A percentile compares a stretch with the other conserved stretches of the same genome.
Conservation (phyloP, 2,888 invertebrate species). For the Hermaeophaga mercurialis region DNA sequence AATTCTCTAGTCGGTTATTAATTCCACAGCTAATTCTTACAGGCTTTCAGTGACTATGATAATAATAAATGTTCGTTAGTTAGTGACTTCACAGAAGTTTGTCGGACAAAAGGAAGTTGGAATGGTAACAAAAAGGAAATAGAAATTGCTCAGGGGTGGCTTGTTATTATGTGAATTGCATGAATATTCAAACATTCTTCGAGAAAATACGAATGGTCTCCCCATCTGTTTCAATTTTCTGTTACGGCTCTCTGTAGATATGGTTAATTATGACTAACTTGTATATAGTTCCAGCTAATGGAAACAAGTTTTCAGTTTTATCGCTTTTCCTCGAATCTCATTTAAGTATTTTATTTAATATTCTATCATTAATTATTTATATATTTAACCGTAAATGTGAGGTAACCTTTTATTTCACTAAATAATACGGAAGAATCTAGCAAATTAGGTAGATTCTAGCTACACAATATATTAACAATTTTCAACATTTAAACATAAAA, state of each 20-base stretch:
- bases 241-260: slow-evolving; percentile 11
- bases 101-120: slow-evolving; percentile 34
- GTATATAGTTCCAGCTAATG: not conserved
- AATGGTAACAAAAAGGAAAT: slow-evolving; percentile 36
- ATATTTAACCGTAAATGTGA: no score
- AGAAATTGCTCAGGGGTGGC: slow-evolving; percentile 35
- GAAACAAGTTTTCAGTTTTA: no score
- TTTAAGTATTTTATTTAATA: no score
- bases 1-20: slow-evolving; percentile 36
- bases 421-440: no score
- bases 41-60: slow-evolving; percentile 35
- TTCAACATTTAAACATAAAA: no score
- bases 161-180: slow-evolving; percentile 32
- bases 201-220: slow-evolving; percentile 36
- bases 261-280: slow-evolving; percentile 15
- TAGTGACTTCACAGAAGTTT: slow-evolving; percentile 34
- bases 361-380: no score
- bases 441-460: no score
- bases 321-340: not conserved
- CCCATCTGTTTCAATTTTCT: slow-evolving; percentile 37
- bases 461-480: no score
- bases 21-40: slow-evolving; percentile 33
- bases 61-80: slow-evolving; percentile 40
- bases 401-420: no score
- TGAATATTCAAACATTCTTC: slow-evolving; percentile 37